Evolutionary conservation across 2,888 invertebrate species (phyloP).

Genomic region (Sinelater perroti): DNA sequence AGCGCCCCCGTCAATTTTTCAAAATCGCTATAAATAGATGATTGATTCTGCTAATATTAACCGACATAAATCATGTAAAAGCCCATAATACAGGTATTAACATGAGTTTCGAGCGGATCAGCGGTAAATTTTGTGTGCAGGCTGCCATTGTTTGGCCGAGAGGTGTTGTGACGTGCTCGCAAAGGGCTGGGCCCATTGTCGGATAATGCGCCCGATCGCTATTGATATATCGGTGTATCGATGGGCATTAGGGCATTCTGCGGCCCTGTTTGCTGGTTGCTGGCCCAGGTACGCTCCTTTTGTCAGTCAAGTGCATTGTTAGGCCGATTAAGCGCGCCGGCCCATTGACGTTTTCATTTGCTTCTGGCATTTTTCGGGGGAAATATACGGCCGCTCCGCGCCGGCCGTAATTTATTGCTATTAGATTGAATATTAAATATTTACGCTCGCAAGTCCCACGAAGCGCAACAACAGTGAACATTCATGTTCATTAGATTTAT

Average conservation of each 20-base stretch:
- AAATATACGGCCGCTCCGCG: conserved; percentile 41
- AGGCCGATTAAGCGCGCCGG: conserved; percentile 47
- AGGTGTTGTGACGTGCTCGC: conserved; percentile 57
- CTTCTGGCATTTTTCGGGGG: conserved; percentile 41
- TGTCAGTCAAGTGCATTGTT: conserved; percentile 47
- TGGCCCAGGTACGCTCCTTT: conserved; percentile 43
- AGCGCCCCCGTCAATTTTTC: too few relatives aligned
- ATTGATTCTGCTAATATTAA: conserved; percentile 33
- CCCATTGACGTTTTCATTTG: conserved; percentile 48
- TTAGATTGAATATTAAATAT: conserved; percentile 32
- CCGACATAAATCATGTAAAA: conserved; percentile 52
- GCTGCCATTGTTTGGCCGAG: conserved; percentile 54
- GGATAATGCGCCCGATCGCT: conserved; percentile 52
- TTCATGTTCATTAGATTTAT: conserved; percentile 9
- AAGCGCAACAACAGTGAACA: conserved; percentile 10
- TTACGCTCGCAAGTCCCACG: conserved; percentile 12
- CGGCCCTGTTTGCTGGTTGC: conserved; percentile 31
- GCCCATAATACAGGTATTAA: conserved; percentile 55
- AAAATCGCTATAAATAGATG: conserved; percentile 27
- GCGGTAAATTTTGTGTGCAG: conserved; percentile 53
- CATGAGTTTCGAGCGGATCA: conserved; percentile 55
- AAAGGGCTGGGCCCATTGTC: conserved; percentile 51
- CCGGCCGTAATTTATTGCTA: conserved; percentile 34
- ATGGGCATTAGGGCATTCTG: conserved; percentile 37
- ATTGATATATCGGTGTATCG: conserved; percentile 41